Percentiles rank a stretch among this genome's conserved stretches.
phyloP scores from a whole-genome alignment of 2,113 vertebrate genomes.

The Eudorcas thomsonii region DNA sequence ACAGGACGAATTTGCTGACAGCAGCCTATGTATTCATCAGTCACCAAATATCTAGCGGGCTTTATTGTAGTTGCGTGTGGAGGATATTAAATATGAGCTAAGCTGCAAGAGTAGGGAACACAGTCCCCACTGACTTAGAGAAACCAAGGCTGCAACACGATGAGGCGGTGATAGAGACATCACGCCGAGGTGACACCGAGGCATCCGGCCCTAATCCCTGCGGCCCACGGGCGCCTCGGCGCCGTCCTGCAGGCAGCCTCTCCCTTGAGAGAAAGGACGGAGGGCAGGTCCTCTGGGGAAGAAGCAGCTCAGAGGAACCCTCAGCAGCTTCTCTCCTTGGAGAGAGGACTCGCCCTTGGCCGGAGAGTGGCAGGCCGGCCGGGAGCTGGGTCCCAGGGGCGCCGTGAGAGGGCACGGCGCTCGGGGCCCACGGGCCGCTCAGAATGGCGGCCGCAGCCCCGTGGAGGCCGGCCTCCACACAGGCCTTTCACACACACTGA shows the following conservation, averaged over 20 bases:
- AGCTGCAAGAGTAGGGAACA: background rate
- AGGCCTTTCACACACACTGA: background rate
- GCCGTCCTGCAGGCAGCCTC: background rate
- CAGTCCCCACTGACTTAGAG: background rate
- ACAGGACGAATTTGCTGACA: background rate
- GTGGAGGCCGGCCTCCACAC: background rate
- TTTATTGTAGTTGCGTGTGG: accelerated
- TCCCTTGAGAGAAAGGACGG: background rate
- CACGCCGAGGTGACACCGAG: background rate
- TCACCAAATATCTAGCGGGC: accelerated
- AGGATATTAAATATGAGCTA: background rate
- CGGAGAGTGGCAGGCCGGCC: background rate
- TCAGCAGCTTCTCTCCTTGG: background rate
- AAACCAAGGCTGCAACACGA: background rate
- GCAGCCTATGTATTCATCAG: background rate
- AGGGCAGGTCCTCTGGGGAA: background rate
- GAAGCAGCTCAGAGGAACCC: background rate
- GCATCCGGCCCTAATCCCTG: background rate
- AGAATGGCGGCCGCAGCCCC: too few relatives aligned
- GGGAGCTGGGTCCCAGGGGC: background rate
- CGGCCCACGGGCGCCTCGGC: background rate
- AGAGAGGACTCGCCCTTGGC: background rate
- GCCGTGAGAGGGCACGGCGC: accelerated
- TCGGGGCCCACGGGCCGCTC: background rate
- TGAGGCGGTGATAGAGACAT: background rate